Base-by-base conservation (phyloP, 2,797 vertebrate species). In the Enteromius thamalakanensis region DNA sequence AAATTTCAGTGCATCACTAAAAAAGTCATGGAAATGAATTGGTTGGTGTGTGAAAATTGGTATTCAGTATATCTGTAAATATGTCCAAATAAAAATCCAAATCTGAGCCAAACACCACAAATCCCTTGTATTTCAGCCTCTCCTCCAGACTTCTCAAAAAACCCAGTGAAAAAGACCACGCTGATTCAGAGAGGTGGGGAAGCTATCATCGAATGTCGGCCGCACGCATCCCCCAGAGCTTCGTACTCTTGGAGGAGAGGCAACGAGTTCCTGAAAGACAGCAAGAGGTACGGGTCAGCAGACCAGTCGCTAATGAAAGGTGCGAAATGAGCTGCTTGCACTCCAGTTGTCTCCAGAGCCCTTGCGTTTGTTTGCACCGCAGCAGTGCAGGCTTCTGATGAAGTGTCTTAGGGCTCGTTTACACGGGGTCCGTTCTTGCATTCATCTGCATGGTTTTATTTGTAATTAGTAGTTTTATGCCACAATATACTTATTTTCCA, bases 111-210 rank as follows among this genome's bases (percentile, higher is more conserved):
- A 1, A 29, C 60, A 15, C 23, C 9, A 74, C 68, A 64, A 10
- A 60, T 87, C 53, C 86, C 34, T 70, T 42, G 62, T 82, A 62
- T 68, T n/a, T 71, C 85, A 97, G 96, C 94, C 51, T 96, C 94
- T 26, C 93, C 96, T 10, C 96, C 96, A 0, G 94, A 97, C 92
- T 98, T 98, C 90, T 94, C 93, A 47, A 94, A 92, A 82, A 94
- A 88, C 9, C 94, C 96, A 0, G 84, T 97, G 88, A 96, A 95
- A 90, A 96, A 94, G 88, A 87, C 80, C 8, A 96, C 94, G 0
- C 84, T 97, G 65, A 92, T 95, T 82, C 96, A 96, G 62, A 93
- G 94, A 32, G 96, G 96, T 26, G 95, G 95, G 1, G 95, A 97
- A 89, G 91, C 94, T 79, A 91, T 92, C 1, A 92, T 97, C 0